These are phyloP conservation scores for Taphrorychus bicolor DNA, from an alignment of 2,888 invertebrate genomes.

Conservation along the genomic window DNA sequence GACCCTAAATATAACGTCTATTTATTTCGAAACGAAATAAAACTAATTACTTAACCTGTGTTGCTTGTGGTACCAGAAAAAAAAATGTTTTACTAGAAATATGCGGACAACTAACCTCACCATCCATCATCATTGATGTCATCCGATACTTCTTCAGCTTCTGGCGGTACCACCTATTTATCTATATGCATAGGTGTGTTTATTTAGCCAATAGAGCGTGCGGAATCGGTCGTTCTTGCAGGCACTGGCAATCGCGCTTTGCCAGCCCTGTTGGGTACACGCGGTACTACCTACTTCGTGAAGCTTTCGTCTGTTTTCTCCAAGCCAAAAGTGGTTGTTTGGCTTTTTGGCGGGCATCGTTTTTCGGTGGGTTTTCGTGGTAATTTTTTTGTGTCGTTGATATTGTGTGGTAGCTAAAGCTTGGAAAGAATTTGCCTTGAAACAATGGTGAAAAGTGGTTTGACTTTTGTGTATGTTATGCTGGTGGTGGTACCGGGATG, in stretches of 20 bases:
- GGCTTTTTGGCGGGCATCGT: conserved; percentile 14
- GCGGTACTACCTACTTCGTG: neutral
- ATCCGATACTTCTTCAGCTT: neutral
- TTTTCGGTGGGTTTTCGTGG: neutral
- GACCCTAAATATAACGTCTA: too few species aligned
- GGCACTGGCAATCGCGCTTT: conserved; percentile 12
- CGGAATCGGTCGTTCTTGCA: neutral
- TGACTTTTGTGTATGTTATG: too few species aligned
- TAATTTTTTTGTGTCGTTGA: neutral
- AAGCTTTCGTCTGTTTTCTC: conserved; percentile 3
- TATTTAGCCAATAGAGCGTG: neutral
- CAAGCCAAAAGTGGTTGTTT: neutral
- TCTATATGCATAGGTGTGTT: neutral
- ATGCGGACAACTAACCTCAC: neutral
- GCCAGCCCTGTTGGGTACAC: conserved; percentile 1
- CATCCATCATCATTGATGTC: neutral
- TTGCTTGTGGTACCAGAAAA: too few species aligned
- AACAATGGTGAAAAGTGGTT: neutral
- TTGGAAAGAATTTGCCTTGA: neutral
- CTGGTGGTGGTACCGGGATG: too few species aligned
- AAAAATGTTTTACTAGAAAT: too few species aligned
- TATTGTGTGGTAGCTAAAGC: too few species aligned
- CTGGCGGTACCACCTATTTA: neutral
- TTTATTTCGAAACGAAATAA: too few species aligned
- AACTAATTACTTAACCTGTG: too few species aligned